Conservation (phyloP, 2,888 invertebrate species). For the Oxystoma pomonae region DNA sequence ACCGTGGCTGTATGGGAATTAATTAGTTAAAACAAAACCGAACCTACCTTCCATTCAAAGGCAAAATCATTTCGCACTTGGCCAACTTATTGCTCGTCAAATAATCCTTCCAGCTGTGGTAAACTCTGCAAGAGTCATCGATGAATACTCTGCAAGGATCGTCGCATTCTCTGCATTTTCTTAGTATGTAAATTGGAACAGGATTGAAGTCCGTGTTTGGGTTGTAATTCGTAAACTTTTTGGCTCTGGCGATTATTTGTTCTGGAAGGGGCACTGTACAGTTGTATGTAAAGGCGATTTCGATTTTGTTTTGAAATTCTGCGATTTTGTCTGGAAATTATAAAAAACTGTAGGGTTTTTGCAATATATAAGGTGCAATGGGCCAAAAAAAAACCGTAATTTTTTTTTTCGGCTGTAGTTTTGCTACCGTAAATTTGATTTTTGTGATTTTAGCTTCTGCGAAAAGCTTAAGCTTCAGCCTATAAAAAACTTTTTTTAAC, state of each 20-base stretch:
- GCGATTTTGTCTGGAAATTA: slow-evolving; percentile 30
- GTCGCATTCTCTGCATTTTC: slow-evolving; percentile 37
- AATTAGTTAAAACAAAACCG: too few relatives aligned
- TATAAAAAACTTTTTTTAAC: too few relatives aligned
- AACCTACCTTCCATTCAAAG: slow-evolving; percentile 49
- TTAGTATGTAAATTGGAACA: slow-evolving; percentile 39
- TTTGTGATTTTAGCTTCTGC: too few relatives aligned
- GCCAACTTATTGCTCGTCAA: slow-evolving; percentile 52
- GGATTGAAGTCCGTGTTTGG: slow-evolving; percentile 37
- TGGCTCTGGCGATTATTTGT: slow-evolving; percentile 33
- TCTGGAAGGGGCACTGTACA: slow-evolving; percentile 37
- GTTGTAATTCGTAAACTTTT: slow-evolving; percentile 37
- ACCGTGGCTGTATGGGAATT: too few relatives aligned
- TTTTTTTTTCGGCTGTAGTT: too few relatives aligned
- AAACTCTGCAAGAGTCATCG: slow-evolving; percentile 47
- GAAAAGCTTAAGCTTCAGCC: too few relatives aligned
- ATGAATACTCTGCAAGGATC: slow-evolving; percentile 41
- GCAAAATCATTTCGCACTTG: slow-evolving; percentile 54
- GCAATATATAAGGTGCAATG: too few relatives aligned
- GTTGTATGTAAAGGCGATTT: slow-evolving; percentile 35
- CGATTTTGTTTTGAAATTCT: slow-evolving; percentile 33
- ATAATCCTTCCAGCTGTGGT: slow-evolving; percentile 54
- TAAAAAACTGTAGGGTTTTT: too few relatives aligned
- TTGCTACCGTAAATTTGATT: too few relatives aligned
- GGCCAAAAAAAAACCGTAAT: too few relatives aligned